Percentiles rank a stretch among this genome's conserved stretches.
These are phyloP conservation scores for Busseola fusca DNA, from an alignment of 2,888 invertebrate genomes.

Conservation along the genomic window DNA sequence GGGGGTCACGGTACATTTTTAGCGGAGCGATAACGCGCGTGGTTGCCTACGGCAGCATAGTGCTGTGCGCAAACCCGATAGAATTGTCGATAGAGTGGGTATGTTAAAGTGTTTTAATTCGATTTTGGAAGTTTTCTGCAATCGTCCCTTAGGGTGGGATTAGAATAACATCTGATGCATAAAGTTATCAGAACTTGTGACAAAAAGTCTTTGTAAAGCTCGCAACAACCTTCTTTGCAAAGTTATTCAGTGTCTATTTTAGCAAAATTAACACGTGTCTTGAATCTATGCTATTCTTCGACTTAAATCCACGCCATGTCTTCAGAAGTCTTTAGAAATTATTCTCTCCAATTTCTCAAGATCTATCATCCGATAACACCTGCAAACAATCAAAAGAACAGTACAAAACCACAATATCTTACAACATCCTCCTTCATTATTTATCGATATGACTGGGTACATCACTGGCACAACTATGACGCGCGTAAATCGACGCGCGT, in stretches of 20 bases:
- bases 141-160: background rate
- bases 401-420: background rate
- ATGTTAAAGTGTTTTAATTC: too few relatives aligned
- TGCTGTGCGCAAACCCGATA: conserved; percentile 62
- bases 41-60: conserved; percentile 83
- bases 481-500: conserved; percentile 88
- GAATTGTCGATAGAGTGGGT: conserved; percentile 25
- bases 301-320: background rate
- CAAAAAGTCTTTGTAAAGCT: background rate
- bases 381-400: background rate
- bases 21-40: conserved; percentile 85
- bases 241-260: background rate
- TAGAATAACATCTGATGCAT: background rate
- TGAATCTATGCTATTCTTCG: background rate
- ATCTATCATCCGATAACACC: background rate
- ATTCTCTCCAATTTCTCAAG: background rate
- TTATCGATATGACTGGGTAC: conserved; percentile 51
- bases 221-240: background rate
- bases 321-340: background rate
- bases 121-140: too few relatives aligned
- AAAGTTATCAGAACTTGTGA: background rate
- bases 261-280: background rate
- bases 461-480: conserved; percentile 73
- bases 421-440: conserved; percentile 21
- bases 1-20: conserved; percentile 85